Evolutionary conservation across 2,113 vertebrate species (phyloP).

Genomic region (Ramphastos sulfuratus): DNA sequence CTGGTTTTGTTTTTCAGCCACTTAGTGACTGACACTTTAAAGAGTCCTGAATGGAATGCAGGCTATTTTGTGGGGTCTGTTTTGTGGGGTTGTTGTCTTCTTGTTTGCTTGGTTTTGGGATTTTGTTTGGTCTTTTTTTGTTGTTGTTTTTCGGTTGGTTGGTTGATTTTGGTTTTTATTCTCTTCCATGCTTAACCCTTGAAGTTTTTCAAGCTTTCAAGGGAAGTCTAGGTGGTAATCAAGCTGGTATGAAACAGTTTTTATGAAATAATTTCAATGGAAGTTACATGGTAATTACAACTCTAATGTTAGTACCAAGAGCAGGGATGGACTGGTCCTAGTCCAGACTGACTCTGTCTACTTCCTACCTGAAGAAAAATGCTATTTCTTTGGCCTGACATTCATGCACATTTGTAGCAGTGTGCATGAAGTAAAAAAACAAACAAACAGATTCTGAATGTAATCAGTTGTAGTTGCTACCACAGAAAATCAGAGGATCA

Average conservation of each 20-base stretch:
- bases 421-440: background rate
- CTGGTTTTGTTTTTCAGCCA: background rate
- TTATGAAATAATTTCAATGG: slow-evolving; percentile 56
- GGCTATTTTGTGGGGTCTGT: background rate
- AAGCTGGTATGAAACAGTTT: slow-evolving; percentile 59
- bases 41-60: background rate
- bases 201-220: background rate
- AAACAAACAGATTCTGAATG: background rate
- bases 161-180: background rate
- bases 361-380: background rate
- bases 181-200: slow-evolving; percentile 26
- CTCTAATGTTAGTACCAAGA: slow-evolving; percentile 40
- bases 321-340: slow-evolving; percentile 30
- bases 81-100: background rate
- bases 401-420: background rate
- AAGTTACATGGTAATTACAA: slow-evolving; percentile 51
- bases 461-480: background rate
- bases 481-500: background rate
- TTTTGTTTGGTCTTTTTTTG: background rate
- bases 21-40: background rate
- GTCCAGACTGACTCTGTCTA: slow-evolving; percentile 9
- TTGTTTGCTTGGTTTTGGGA: background rate
- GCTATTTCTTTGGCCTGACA: background rate
- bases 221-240: slow-evolving; percentile 52
- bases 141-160: background rate